Evolutionary conservation across 1,140 invertebrate species (phyloP).

Genomic region (Eufriesea mexicana): DNA sequence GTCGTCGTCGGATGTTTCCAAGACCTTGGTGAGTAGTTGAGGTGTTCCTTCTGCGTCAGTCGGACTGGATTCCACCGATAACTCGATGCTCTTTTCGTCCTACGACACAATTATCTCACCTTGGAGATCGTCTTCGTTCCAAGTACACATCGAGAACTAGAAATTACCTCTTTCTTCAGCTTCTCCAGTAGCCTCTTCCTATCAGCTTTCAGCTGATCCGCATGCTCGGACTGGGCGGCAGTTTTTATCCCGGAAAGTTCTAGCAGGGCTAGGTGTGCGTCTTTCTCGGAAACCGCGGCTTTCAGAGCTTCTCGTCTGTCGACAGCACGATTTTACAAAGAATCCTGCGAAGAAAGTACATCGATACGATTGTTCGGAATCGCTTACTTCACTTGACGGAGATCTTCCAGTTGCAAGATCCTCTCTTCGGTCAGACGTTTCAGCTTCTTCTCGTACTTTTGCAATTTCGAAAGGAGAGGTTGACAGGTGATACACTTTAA

Average conservation of each 20-base stretch:
- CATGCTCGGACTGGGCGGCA: constrained; percentile 85
- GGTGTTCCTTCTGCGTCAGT: constrained; percentile 63
- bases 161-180: constrained; percentile 86
- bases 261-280: constrained; percentile 91
- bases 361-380: background rate
- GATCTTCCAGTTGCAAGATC: constrained; percentile 87
- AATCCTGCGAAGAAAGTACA: no score
- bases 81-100: constrained; percentile 75
- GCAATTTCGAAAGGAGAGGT: constrained; percentile 84
- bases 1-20: constrained; percentile 69
- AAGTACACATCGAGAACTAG: background rate
- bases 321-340: constrained; percentile 39
- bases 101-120: constrained; percentile 18
- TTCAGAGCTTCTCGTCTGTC: constrained; percentile 91
- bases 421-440: constrained; percentile 84
- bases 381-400: constrained; percentile 91
- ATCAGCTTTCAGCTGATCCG: constrained; percentile 85
- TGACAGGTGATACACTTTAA: constrained; percentile 87
- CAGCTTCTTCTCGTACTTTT: constrained; percentile 84
- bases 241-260: constrained; percentile 90
- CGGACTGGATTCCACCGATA: constrained; percentile 59
- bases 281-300: constrained; percentile 92
- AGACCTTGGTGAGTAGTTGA: constrained; percentile 60
- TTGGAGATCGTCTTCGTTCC: no score
- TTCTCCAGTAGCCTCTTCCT: constrained; percentile 85